Base-by-base conservation (phyloP, 2,797 vertebrate genomes). In the Tamandua tetradactyla region DNA sequence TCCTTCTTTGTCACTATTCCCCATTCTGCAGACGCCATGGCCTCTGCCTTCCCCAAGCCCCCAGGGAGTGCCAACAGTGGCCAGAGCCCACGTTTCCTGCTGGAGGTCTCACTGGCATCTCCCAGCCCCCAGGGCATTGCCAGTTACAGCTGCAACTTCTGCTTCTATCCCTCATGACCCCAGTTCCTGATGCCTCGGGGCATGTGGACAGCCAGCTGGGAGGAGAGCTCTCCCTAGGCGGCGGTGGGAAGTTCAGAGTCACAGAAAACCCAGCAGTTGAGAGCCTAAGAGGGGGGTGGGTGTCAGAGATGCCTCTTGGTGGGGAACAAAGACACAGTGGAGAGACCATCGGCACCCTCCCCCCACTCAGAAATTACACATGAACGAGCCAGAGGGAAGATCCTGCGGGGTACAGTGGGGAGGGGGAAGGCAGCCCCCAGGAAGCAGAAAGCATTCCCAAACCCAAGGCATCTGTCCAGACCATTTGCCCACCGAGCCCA, bases 401-500 rank as follows among this genome's bases (percentile, higher is more conserved):
- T 10, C 76, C 59, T 59, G 44, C 72, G 44, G 57, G 35, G 35
- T 7, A 27, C 0, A 3, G 14, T 13, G 0, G 5, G 22, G 40
- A 47, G 12, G 40, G 7, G 2, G 1, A 6, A 57, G 66, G 83
- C 27, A 61, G 85, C 40, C 61, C 78, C 55, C 9, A 13, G 72
- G 4, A 96, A 83, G 42, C 75, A 55, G 83, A 32, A 92, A 64
- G 95, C 95, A 84, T 61, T 37, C 20, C 37, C 59, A 27, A 37
- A 20, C 62, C 69, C 68, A 40, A 35, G 68, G 89, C 23, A 10
- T 80, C 72, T 42, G 40, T 89, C 71, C 30, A 69, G 80, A 85
- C 62, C 27, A 12, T 1, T 37, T 47, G 80, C 95, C 91, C 92
- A 52, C 72, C 52, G 25, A 72, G 95, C 44, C 4, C 59, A n/a